Evolutionary conservation across 2,797 vertebrate species (phyloP), one percentile per base, ranked within the genome.

Genomic region (Sebastes matsubarae): DNA sequence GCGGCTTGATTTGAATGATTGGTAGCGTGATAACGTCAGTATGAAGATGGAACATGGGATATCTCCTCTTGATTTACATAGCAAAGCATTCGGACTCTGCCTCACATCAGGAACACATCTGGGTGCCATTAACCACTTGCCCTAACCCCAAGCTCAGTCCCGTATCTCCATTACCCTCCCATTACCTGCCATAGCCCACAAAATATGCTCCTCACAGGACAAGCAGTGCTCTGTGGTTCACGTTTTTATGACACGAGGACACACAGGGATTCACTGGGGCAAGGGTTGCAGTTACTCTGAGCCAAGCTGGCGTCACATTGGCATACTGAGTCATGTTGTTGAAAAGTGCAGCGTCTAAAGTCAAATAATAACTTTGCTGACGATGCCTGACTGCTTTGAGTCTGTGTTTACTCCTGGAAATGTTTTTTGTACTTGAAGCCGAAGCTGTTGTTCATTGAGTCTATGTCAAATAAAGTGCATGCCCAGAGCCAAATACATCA

Each of bases 41-140:
- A 78, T 59, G 73, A 83, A 87, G 88, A 89, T 82, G 77, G 77
- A 32, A 59, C 73, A 50, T 65, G 55, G 81, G 88, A 86, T 85
- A 81, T 84, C 70, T 79, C 68, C 32, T 83, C 74, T 63, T 80
- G 70, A 94, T 94, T 93, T 93, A 85, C 89, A 94, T 84, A 87
- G 83, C 34, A 87, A 90, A 93, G 85, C 59, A 78, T 66, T 88
- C 80, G 75, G 79, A 83, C 81, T 82, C 77, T 82, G 61, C 81
- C 85, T 86, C 79, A 55, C 83, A 82, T 89, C 85, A 90, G 81
- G 79, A 82, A 66, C 83, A 90, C 95, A 95, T 95, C 95, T 96
- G 95, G 89, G n/a, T 78, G 66, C 81, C 55, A 88, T 96, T 95
- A 95, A 70, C 89, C 90, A 89, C 87, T 92, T 91, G 87, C 90